Evolutionary conservation across 2,797 vertebrate genomes (phyloP).

Genomic region (Phrynocephalus forsythii): DNA sequence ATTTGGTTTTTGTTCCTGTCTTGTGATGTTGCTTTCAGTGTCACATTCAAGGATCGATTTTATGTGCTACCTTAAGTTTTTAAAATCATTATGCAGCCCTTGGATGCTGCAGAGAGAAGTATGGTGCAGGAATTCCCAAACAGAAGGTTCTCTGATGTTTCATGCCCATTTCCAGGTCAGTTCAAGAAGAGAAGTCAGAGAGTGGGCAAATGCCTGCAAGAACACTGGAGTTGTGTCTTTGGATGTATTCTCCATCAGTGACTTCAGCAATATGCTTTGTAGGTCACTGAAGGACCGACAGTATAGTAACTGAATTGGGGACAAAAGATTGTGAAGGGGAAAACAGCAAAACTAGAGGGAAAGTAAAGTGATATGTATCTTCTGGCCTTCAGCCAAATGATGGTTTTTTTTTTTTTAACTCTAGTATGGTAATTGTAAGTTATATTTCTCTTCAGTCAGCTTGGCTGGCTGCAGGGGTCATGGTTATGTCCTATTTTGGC

Average conservation of each 20-base stretch:
- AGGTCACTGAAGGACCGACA: neutral
- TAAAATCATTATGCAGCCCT: neutral
- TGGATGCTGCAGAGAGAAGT: neutral
- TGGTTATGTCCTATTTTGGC: neutral
- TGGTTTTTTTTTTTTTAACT: neutral
- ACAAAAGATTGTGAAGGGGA: too few species aligned
- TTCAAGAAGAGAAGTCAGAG: neutral
- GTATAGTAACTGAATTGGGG: neutral
- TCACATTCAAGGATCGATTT: neutral
- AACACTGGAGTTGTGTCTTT: neutral
- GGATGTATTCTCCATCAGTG: neutral
- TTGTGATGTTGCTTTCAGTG: neutral
- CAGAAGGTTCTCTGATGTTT: neutral
- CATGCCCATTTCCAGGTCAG: neutral
- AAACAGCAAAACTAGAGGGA: neutral
- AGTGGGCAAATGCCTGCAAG: neutral
- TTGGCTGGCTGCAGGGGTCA: neutral
- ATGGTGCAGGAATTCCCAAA: neutral
- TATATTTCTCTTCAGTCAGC: neutral
- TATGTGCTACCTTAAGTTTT: neutral
- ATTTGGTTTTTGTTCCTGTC: neutral
- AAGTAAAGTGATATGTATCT: neutral
- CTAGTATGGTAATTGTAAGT: neutral
- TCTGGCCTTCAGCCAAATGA: neutral
- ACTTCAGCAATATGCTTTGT: neutral